These are phyloP conservation scores for Gambusia yucatana DNA, from an alignment of 2,797 vertebrate species.

Conservation along the genomic window DNA sequence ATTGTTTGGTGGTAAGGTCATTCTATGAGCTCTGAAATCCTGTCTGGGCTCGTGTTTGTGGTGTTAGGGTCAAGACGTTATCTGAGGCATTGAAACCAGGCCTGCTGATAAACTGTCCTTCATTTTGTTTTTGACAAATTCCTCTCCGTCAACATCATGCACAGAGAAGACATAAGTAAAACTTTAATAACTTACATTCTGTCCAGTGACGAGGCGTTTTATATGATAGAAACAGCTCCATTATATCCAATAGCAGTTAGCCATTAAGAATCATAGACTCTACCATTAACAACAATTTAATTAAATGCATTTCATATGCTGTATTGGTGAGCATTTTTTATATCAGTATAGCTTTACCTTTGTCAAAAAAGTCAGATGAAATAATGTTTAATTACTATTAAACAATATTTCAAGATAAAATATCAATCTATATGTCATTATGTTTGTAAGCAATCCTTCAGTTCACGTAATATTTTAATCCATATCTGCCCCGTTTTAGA, in stretches of 20 bases:
- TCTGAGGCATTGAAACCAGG: constrained; percentile 15
- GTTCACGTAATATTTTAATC: background rate
- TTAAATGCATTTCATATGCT: background rate
- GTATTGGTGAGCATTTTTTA: background rate
- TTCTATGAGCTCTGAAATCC: constrained; percentile 11
- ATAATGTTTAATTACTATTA: background rate
- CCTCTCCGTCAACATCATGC: constrained; percentile 12
- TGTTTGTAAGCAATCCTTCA: background rate
- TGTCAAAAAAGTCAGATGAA: background rate
- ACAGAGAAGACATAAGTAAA: background rate
- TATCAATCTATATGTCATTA: background rate
- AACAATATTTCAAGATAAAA: background rate
- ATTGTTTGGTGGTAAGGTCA: constrained; percentile 7
- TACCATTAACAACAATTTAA: background rate
- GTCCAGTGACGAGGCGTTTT: background rate
- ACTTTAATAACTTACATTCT: constrained; percentile 8
- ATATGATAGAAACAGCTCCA: background rate
- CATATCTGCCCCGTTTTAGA: too few relatives aligned
- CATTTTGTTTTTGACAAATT: constrained; percentile 21
- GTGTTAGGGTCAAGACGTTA: constrained; percentile 26
- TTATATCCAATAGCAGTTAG: background rate
- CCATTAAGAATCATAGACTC: background rate
- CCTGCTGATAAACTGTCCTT: constrained; percentile 35
- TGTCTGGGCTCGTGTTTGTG: constrained; percentile 3
- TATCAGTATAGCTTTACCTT: background rate